phyloP scores from a whole-genome alignment of 2,113 vertebrate species.

The Alouatta palliata region DNA sequence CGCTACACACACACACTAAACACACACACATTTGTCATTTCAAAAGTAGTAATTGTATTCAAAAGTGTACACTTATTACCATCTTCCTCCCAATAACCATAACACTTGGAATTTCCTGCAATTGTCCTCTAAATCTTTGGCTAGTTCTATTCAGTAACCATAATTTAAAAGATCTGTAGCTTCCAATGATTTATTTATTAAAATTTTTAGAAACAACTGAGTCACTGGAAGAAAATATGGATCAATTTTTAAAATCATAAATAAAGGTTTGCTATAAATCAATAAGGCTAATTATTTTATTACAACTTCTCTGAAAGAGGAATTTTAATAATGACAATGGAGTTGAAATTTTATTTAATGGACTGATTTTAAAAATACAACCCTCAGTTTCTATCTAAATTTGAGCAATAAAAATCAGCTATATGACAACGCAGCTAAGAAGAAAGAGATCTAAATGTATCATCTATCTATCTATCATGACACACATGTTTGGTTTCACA shows the following conservation, averaged over 20 bases:
- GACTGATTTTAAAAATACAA: neutral
- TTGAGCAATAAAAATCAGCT: neutral
- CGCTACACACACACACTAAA: too few relatives aligned
- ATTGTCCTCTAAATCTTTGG: neutral
- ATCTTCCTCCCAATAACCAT: neutral
- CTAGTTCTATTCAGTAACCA: neutral
- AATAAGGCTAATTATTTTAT: neutral
- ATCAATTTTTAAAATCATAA: neutral
- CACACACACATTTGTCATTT: neutral
- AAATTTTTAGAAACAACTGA: neutral
- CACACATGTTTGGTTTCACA: neutral
- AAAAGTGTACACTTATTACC: neutral
- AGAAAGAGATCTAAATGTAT: neutral
- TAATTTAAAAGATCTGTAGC: neutral
- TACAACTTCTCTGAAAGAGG: neutral
- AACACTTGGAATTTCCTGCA: neutral
- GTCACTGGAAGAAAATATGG: neutral
- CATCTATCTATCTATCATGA: neutral
- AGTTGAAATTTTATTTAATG: neutral
- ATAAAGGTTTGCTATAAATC: neutral
- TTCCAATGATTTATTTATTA: neutral
- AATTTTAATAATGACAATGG: neutral
- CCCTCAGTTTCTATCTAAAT: neutral
- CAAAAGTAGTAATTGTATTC: neutral
- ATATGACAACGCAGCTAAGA: neutral